phyloP scores from a whole-genome alignment of 1,140 invertebrate species.

The Trichonephila inaurata region DNA sequence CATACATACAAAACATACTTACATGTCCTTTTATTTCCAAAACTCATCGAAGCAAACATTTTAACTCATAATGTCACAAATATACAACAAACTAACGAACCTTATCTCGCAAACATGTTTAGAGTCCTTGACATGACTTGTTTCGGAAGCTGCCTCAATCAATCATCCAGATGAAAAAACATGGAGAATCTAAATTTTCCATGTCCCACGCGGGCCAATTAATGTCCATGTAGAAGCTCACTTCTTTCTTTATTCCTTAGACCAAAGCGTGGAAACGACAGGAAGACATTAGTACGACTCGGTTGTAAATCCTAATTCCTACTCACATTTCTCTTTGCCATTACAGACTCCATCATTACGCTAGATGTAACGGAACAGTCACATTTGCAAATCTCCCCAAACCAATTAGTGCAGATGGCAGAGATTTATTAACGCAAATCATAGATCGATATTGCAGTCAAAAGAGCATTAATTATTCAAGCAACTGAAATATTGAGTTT shows the following conservation, averaged over 20 bases:
- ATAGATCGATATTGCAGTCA: conserved; percentile 51
- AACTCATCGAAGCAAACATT: background rate
- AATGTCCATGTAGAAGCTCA: background rate
- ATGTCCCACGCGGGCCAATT: background rate
- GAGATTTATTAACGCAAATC: conserved; percentile 67
- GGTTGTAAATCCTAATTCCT: conserved; percentile 53
- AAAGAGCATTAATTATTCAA: conserved; percentile 58
- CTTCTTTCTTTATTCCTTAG: background rate
- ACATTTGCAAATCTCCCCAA: conserved; percentile 55
- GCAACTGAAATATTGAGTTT: background rate
- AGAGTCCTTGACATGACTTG: background rate
- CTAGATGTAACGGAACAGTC: conserved; percentile 3
- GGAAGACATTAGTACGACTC: conserved; percentile 53
- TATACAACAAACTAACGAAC: background rate
- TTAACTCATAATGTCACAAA: background rate
- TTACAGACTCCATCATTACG: conserved; percentile 60
- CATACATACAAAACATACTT: no score
- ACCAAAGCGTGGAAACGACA: conserved; percentile 45
- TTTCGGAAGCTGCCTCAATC: background rate
- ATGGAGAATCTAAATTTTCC: background rate
- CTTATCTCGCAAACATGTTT: background rate
- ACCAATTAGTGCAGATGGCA: conserved; percentile 72
- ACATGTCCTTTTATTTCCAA: no score
- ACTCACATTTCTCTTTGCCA: conserved; percentile 60
- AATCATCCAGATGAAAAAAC: background rate